Evolutionary conservation across 1,140 invertebrate genomes (phyloP).

Genomic region (Limonius californicus): DNA sequence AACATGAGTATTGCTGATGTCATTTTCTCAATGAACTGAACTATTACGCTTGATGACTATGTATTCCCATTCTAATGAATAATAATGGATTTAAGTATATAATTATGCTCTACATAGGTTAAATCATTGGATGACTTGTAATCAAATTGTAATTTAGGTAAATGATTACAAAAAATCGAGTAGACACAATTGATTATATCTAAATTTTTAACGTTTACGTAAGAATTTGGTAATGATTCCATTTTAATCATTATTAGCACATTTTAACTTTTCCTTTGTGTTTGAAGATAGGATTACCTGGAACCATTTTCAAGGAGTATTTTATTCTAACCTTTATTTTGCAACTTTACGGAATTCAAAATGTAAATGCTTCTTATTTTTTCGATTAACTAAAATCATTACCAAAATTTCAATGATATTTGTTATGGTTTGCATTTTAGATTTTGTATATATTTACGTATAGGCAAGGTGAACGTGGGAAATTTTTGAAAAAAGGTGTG

Average conservation of each 20-base stretch:
- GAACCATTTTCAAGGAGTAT: neutral
- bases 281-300: no score
- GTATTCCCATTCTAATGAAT: constrained; percentile 10
- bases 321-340: no score
- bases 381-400: constrained; percentile 3
- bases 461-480: constrained; percentile 3
- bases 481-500: constrained; percentile 23
- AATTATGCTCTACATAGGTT: neutral
- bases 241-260: neutral
- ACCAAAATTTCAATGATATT: constrained; percentile 4
- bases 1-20: constrained; percentile 15
- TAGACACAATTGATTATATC: neutral
- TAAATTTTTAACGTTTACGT: neutral
- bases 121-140: constrained; percentile 16
- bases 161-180: neutral
- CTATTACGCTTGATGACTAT: constrained; percentile 11
- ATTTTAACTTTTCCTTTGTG: no score
- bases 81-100: neutral
- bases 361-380: no score
- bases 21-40: constrained; percentile 13
- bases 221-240: constrained; percentile 10
- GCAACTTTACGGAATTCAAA: no score
- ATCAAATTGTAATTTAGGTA: constrained; percentile 22
- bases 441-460: constrained; percentile 18
- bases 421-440: constrained; percentile 8